Evolutionary conservation across 2,113 vertebrate species (phyloP).

Genomic region (Raja brachyura): DNA sequence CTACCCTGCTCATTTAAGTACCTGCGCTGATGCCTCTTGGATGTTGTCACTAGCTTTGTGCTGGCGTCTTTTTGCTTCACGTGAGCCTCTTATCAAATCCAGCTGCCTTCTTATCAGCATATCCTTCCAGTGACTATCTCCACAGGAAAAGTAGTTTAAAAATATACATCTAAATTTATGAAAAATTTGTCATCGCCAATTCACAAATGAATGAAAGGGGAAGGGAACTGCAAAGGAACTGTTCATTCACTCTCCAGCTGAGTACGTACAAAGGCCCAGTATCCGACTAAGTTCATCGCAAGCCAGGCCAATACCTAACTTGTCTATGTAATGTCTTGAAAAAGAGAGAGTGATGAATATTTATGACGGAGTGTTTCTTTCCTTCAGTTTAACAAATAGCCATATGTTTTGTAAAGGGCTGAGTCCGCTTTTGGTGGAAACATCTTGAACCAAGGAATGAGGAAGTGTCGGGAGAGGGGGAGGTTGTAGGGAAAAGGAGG

Average conservation of each 20-base stretch:
- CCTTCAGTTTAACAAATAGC: slow-evolving; percentile 12
- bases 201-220: neutral
- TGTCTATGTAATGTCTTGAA: slow-evolving; percentile 16
- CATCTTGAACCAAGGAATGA: neutral
- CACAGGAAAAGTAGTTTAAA: neutral
- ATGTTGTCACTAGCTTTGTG: too few relatives aligned
- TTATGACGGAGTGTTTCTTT: slow-evolving; percentile 18
- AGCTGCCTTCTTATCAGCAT: neutral
- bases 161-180: neutral
- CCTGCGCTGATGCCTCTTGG: too few relatives aligned
- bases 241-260: neutral
- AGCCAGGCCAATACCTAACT: neutral
- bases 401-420: slow-evolving; percentile 21
- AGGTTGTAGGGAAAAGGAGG: too few relatives aligned
- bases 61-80: neutral
- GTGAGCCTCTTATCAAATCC: neutral
- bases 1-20: too few relatives aligned
- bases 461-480: neutral
- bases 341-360: slow-evolving; percentile 28
- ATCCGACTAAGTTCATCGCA: neutral
- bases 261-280: too few relatives aligned
- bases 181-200: neutral
- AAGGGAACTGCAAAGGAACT: neutral
- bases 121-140: neutral
- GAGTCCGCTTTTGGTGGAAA: neutral